Percentiles rank a stretch among this genome's conserved stretches.
Evolutionary conservation across 2,797 vertebrate species (phyloP).

Genomic region (Anisognathus igniventris): DNA sequence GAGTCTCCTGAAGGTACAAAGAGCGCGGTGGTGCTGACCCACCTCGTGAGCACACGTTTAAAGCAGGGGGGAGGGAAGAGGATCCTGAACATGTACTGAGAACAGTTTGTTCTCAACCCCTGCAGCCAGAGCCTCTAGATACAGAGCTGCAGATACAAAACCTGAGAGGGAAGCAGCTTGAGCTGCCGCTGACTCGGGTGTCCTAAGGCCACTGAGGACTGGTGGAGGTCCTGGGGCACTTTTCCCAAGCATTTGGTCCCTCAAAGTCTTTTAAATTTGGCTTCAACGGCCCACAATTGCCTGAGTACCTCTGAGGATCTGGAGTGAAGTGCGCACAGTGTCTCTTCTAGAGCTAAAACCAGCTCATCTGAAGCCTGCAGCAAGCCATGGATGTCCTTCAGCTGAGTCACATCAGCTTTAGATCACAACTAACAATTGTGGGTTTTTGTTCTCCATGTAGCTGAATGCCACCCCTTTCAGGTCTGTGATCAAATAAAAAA

Average conservation of each 20-base stretch:
- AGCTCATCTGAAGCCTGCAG: neutral
- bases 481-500: neutral
- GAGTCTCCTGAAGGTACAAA: neutral
- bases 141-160: neutral
- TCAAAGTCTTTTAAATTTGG: neutral
- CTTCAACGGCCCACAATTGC: neutral
- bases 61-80: neutral
- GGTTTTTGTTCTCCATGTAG: neutral
- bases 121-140: neutral
- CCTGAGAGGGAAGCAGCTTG: neutral
- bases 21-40: neutral
- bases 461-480: fast-evolving
- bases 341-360: neutral
- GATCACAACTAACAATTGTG: neutral
- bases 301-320: neutral
- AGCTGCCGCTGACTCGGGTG: fast-evolving
- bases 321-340: neutral
- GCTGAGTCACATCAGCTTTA: neutral
- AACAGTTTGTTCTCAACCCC: neutral
- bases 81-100: neutral
- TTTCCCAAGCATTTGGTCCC: neutral
- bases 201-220: neutral
- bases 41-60: fast-evolving
- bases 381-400: neutral
- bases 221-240: neutral